Base-by-base conservation (phyloP, 2,888 invertebrate species). In the Caenorhabditis sinica region DNA sequence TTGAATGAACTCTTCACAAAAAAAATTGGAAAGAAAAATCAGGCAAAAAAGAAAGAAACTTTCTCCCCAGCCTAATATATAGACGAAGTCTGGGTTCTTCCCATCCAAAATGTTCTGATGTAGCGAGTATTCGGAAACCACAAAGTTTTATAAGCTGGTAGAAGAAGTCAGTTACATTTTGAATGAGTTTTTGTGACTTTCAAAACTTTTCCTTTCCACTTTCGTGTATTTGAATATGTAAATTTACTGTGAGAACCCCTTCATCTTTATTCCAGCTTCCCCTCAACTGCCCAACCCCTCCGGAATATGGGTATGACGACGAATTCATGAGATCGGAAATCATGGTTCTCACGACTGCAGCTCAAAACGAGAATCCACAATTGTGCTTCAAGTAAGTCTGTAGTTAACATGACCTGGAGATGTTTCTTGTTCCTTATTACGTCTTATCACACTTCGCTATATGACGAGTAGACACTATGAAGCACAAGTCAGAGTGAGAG, bases 341-440 rank as follows among this genome's bases (percentile, higher is more conserved):
- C 13, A 77, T 83, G 77, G 71, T 72, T 4, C 13, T 83, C n/a
- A 45, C 76, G 13, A 68, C 82, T 13, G 82, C 82, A 0, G 68
- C 77, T 23, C 76, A 83, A 33, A 77, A 66, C 53, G 72, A 66
- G n/a, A 72, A 83, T 60, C 76, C 82, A 13, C 76, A 83, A 30
- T 30, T 73, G 11, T 83, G 82, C 23, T 83, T 83, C 73, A 60
- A 72, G 82, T 83, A 13, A 66, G 82, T 23, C n/a, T 36, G 60
- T 60, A 30, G 30, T 36, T 40, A 40, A 61, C 9, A 8, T 61
- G 40, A 33, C 60, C 17, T 17, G 15, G n/a, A n/a, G 4, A 15
- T 36, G 60, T 60, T 60, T 36, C 36, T 36, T 60, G 36, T 20
- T 23, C 8, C 20, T 6, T 40, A 13, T 56, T 65, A 53, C 36